Base-by-base conservation (phyloP, 1,140 invertebrate genomes). In the Aporrectodea caliginosa region DNA sequence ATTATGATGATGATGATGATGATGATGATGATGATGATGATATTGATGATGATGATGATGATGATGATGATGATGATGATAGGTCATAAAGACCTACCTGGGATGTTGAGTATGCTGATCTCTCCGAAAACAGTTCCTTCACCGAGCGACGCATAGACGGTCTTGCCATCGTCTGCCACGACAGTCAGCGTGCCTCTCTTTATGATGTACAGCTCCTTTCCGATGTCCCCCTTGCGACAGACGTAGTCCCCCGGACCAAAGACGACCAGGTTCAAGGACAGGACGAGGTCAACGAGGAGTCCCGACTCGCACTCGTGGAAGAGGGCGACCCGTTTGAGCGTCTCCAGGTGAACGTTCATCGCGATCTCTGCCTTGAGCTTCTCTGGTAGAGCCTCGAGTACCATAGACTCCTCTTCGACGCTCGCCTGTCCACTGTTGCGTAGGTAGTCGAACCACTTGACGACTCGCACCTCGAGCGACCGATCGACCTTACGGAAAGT, bases 291-390 rank as follows among this genome's bases (percentile, higher is more conserved):
- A 79, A 96, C 94, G 58, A 98, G 88, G 0, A 98, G 88, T 6
- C 96, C 96, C 0, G 95, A 94, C 84, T 98, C 97, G 84, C 95
- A 97, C 88, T 98, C 95, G 88, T 96, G 93, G 85, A 97, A 97
- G 34, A 89, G 86, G 31, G 80, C 83, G 1, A 98, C 96, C 90
- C 95, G 92, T 81, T 94, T 92, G 76, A 98, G 88, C 0, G 96
- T 98, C 76, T 97, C 94, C 84, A 98, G 91, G 88, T 98, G 96
- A 33, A 98, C 96, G 82, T 96, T 93, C 83, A 98, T 97, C 27
- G 97, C 96, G 81, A 98, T 98, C 90, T 98, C 96, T 0, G 96
- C 94, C 88, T 96, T 95, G 16, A 98, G 89, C 89, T 98, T 98
- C 85, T 97, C 95, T 0, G 96, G 96, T 69, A 98, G 89, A 1